phyloP scores from a whole-genome alignment of 2,113 vertebrate species.

The Grallaria varia region DNA sequence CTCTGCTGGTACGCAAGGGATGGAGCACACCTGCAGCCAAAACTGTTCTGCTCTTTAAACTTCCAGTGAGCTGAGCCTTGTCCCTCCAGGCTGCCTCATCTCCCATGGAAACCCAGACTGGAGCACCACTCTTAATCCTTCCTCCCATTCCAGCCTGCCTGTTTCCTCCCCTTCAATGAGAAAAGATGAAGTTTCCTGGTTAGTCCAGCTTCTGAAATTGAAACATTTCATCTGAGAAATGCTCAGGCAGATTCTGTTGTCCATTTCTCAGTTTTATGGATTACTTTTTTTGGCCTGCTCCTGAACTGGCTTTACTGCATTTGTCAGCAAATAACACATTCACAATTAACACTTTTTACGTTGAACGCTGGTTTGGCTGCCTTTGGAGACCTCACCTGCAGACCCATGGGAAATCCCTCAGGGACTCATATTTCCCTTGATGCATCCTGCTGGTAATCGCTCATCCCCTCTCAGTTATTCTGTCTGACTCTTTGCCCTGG shows the following conservation, averaged over 20 bases:
- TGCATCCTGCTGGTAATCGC: background rate
- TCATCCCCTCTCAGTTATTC: background rate
- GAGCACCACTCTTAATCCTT: background rate
- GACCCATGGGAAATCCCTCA: background rate
- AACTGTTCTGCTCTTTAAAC: background rate
- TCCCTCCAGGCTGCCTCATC: background rate
- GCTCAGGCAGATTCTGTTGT: background rate
- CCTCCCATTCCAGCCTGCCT: background rate
- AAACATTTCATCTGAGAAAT: background rate
- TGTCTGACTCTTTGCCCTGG: background rate
- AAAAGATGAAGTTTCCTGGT: background rate
- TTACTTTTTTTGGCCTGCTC: background rate
- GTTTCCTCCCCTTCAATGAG: background rate
- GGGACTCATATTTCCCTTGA: background rate
- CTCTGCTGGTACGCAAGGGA: background rate
- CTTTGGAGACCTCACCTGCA: background rate
- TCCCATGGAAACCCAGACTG: background rate
- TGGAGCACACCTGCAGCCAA: accelerated
- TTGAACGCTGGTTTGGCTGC: background rate
- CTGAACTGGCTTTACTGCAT: background rate
- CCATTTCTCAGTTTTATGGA: background rate
- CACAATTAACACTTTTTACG: background rate
- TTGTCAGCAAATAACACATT: accelerated
- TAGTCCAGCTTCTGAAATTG: background rate
- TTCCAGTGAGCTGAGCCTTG: background rate